Percentiles rank a stretch among this genome's conserved stretches.
phyloP scores from a whole-genome alignment of 2,888 invertebrate species.

The Nomada hirtipes region DNA sequence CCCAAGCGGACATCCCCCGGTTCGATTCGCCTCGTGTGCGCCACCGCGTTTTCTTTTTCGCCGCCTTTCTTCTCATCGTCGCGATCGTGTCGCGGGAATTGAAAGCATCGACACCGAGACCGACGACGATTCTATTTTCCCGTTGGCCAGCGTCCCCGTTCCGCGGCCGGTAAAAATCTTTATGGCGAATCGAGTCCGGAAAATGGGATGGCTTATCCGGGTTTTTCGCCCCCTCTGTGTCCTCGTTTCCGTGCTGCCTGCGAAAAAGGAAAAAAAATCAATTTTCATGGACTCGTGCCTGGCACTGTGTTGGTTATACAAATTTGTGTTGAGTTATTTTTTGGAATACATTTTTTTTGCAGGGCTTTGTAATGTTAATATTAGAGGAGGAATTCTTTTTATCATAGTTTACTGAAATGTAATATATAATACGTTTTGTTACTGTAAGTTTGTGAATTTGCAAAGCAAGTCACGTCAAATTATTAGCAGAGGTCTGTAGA shows the following conservation, averaged over 20 bases:
- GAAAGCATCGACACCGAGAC: conserved; percentile 78
- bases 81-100: conserved; percentile 76
- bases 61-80: neutral
- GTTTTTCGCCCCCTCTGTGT: conserved; percentile 10
- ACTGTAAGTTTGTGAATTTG: too few relatives aligned
- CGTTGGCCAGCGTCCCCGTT: conserved; percentile 39
- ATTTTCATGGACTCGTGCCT: neutral
- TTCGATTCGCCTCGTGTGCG: conserved; percentile 44
- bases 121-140: conserved; percentile 72
- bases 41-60: neutral
- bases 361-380: too few relatives aligned
- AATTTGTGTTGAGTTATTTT: too few relatives aligned
- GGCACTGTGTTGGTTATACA: too few relatives aligned
- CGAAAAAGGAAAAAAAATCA: neutral
- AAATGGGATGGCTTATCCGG: conserved; percentile 68
- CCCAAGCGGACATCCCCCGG: conserved; percentile 81
- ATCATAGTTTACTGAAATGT: too few relatives aligned
- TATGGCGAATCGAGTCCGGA: conserved; percentile 67
- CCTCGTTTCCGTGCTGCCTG: neutral
- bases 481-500: too few relatives aligned
- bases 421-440: too few relatives aligned
- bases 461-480: too few relatives aligned
- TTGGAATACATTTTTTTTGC: too few relatives aligned
- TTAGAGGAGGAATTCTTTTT: too few relatives aligned
- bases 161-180: conserved; percentile 68